Conservation (phyloP, 2,113 vertebrate species). For the Pangasianodon hypophthalmus region DNA sequence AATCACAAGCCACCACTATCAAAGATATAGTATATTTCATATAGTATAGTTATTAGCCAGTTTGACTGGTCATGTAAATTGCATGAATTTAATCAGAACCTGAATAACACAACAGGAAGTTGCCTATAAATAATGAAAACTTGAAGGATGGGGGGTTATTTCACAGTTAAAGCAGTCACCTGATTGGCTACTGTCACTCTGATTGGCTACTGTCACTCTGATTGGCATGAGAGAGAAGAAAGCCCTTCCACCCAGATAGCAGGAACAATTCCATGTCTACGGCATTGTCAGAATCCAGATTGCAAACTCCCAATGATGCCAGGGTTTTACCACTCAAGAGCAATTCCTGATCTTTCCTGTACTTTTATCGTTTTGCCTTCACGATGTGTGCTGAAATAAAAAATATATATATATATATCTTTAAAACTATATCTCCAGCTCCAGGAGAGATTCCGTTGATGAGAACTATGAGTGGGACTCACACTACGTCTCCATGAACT, state of each 20-base stretch:
- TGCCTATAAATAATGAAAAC: background rate
- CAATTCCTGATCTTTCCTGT: background rate
- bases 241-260: background rate
- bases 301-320: background rate
- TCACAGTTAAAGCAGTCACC: background rate
- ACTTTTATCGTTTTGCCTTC: background rate
- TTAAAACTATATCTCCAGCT: background rate
- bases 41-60: background rate
- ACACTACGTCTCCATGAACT: slow-evolving; percentile 59
- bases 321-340: background rate
- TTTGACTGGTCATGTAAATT: background rate
- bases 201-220: background rate
- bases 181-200: background rate
- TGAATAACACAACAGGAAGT: background rate
- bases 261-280: background rate
- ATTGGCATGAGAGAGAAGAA: background rate
- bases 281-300: background rate
- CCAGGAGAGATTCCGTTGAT: slow-evolving; percentile 71
- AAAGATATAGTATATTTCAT: background rate
- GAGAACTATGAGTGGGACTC: slow-evolving; percentile 80
- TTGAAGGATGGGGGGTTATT: background rate
- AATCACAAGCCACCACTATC: background rate
- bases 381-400: background rate
- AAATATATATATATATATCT: no score
- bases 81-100: background rate